Evolutionary conservation across 2,113 vertebrate species (phyloP), one percentile per base, ranked within the genome.

Genomic region (Myodes glareolus): DNA sequence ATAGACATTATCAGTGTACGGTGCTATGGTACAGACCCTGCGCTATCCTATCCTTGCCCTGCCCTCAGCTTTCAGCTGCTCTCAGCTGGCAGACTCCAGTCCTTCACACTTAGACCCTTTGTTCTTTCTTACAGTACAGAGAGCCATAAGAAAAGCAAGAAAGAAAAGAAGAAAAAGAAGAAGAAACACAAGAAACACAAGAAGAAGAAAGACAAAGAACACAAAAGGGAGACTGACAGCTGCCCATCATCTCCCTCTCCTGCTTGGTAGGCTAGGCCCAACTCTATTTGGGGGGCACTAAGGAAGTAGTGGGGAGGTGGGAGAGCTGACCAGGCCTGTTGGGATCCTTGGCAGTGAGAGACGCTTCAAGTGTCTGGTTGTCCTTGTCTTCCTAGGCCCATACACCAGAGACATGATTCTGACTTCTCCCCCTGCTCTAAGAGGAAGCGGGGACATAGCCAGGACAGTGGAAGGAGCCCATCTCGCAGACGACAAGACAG

Each of bases 111-210:
- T 12, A 65, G 42, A 52, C 16, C 31, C 39, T 33, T 25, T 58
- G 3, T 19, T 77, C 12, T 29, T 42, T 12, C 0, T 0, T 68
- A 2, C 65, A 99, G 99, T 45, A 95, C 76, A 0, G 98, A 98
- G 16, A 97, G 97, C 72, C 97, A 98, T 97, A 99, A 99, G 93
- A 99, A 99, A 97, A 97, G 97, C 96, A 99, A 99, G 97, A 99
- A 99, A 25, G 98, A 99, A 45, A 99, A 99, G 11, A 98, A 98
- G 77, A 99, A 99, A 65, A 99, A 99, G 50, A 98, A 99, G 76
- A 99, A 99, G 72, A 99, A 99, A 58, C 98, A 98, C 23, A 98
- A 98, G 88, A 99, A 98, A 95, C 98, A 92, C 91, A 99, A 98
- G 25, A 97, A 91, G 33, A 98, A 2, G 72, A 96, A 55, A 63